Evolutionary conservation across 2,888 invertebrate species (phyloP).

Genomic region (Mesochorus sp.): DNA sequence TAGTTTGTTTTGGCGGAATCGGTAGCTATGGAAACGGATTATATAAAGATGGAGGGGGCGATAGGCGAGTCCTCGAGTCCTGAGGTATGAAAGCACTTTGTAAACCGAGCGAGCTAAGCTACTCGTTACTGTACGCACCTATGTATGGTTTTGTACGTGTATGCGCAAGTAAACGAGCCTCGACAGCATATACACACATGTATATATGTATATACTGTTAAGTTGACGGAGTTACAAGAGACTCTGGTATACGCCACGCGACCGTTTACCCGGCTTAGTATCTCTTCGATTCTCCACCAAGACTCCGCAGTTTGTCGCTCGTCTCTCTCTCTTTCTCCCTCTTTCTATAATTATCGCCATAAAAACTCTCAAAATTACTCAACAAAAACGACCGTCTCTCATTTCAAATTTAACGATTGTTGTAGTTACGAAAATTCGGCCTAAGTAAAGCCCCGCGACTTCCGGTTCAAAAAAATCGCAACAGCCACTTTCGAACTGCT

Average conservation of each 20-base stretch:
- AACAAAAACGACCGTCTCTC: too few relatives aligned
- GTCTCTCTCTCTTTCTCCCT: neutral
- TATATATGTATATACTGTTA: slow-evolving; percentile 35
- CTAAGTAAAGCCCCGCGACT: neutral
- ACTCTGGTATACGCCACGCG: slow-evolving; percentile 54
- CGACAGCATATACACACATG: too few relatives aligned
- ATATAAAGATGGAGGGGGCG: neutral
- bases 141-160: slow-evolving; percentile 23
- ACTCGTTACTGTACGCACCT: slow-evolving; percentile 51
- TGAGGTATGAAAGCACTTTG: slow-evolving; percentile 16
- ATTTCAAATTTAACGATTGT: too few relatives aligned
- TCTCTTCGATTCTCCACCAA: slow-evolving; percentile 47
- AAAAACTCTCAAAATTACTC: too few relatives aligned
- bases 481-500: too few relatives aligned
- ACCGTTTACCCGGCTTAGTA: slow-evolving; percentile 59
- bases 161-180: slow-evolving; percentile 34
- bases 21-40: slow-evolving; percentile 27
- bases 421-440: too few relatives aligned
- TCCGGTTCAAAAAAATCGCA: neutral
- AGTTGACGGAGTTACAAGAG: slow-evolving; percentile 46
- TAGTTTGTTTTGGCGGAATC: slow-evolving; percentile 18
- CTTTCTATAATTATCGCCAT: too few relatives aligned
- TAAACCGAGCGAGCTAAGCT: slow-evolving; percentile 31
- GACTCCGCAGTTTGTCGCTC: slow-evolving; percentile 39
- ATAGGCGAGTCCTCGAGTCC: slow-evolving; percentile 29